Base-by-base conservation (phyloP, 2,888 invertebrate genomes). In the Eupelmus urozonus region DNA sequence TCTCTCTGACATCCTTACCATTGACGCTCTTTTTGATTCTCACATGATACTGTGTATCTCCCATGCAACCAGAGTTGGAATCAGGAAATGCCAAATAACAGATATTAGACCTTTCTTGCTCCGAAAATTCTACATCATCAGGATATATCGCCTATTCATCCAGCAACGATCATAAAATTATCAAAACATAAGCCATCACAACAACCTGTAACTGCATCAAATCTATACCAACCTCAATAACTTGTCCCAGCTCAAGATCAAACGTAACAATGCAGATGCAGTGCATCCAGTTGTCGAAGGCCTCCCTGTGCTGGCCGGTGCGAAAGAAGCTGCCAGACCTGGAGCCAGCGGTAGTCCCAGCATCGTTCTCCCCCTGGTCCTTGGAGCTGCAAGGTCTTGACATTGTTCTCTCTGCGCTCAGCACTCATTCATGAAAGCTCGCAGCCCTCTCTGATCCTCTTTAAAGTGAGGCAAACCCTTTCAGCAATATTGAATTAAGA, bases 41-140 rank as follows among this genome's bases (percentile, higher is more conserved):
- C 86, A 99, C 96, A 88, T 98, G 97, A 90, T 98, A 99, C 90
- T 96, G 96, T 63, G 98, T 99, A 89, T 99, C 98, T 66, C 98
- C 98, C 97, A 98, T 98, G 89, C 98, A 98, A 72, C 98, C 98
- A 1, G 98, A 98, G 91, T 99, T 99, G 0, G 99, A 99, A 90
- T 99, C 99, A 1, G 99, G 99, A 90, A 99, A 99, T 53, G 99
- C 98, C 89, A 99, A 92, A 90, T 99, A 99, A 90, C 99, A 99
- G 84, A 99, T 96, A 91, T 96, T 97, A 82, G 95, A 95, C 86
- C 96, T 95, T 90, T 97, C 97, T 90, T 95, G 95, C 87, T 97
- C 97, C 0, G 94, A 93, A 82, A 97, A 90, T 82, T 92, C 92
- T 27, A 96, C 93, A 88, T 95, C 94, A 79, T 93, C 92, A 18